phyloP scores from a whole-genome alignment of 2,797 vertebrate species.

The Microchirus variegatus region DNA sequence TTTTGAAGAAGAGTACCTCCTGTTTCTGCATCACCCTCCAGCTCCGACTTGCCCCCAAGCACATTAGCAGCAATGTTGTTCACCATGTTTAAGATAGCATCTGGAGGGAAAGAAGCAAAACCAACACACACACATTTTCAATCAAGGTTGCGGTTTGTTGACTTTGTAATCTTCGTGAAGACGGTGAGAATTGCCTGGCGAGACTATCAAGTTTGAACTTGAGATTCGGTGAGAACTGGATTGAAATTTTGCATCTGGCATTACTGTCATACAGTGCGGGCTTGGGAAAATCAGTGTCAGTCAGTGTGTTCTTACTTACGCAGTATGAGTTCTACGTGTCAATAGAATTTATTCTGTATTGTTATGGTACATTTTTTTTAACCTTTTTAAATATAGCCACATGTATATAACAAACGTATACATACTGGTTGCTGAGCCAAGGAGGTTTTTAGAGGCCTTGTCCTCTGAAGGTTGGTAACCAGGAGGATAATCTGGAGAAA shows the following conservation, averaged over 20 bases:
- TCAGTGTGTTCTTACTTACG: too few species aligned
- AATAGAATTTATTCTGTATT: too few species aligned
- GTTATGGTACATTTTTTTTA: background rate
- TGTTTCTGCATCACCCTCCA: slow-evolving; percentile 79
- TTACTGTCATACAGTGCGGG: too few species aligned
- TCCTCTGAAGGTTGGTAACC: slow-evolving; percentile 93
- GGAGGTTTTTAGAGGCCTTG: slow-evolving; percentile 94
- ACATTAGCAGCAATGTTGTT: slow-evolving; percentile 99
- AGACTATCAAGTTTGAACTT: too few species aligned
- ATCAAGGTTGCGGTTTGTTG: too few species aligned
- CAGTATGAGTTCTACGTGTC: too few species aligned
- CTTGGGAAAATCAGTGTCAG: too few species aligned
- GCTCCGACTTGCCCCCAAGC: slow-evolving; percentile 89
- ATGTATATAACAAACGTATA: slow-evolving; percentile 43
- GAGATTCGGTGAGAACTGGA: too few species aligned
- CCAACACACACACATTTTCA: slow-evolving; percentile 21
- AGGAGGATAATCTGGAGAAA: slow-evolving; percentile 88
- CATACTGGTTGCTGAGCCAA: slow-evolving; percentile 97
- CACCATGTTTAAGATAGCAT: slow-evolving; percentile 97
- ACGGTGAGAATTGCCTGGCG: too few species aligned
- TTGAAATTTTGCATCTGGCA: too few species aligned
- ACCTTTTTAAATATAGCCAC: background rate
- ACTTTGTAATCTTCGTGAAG: too few species aligned
- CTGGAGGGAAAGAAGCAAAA: slow-evolving; percentile 68
- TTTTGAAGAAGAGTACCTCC: slow-evolving; percentile 81